Base-by-base conservation (phyloP, 2,113 vertebrate genomes). In the Scytalopus superciliaris region DNA sequence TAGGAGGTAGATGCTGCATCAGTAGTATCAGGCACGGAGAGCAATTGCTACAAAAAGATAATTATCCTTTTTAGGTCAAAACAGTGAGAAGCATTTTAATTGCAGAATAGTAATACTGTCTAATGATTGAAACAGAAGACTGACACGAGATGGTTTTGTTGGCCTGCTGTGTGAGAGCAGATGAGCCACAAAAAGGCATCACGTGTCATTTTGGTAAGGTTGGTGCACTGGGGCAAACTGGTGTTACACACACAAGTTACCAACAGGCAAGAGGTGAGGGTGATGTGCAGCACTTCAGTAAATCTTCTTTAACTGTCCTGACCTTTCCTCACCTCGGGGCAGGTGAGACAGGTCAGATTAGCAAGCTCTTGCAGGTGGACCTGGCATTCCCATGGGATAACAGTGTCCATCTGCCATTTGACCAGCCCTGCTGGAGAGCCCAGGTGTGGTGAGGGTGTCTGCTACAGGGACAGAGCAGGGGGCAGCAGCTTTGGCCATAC, bases 391-490 rank as follows among this genome's bases (percentile, higher is more conserved):
- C 35, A 35, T 0, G 2, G 82, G 56, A 14, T 60, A 64, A 40
- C 33, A 63, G 53, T 1, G 1, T 19, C 18, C 33, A 22, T 25
- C 49, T 55, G n/a, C 17, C 30, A 30, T 69, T 67, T 67, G 27
- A 75, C 12, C 24, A n/a, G 1, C 11, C 28, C 53, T 37, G 30
- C 63, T 21, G 40, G 39, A 37, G 18, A 72, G 53, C 52, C 23
- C 18, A 57, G 28, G 28, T 17, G 8, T 37, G 40, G 28, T 33
- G 19, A 56, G 6, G 35, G 37, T 70, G 37, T 50, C 13, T 1
- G 1, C 67, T 55, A 9, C 0, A 0, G 22, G 15, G 27, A 50
- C 0, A 47, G 4, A 67, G 42, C 63, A 70, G 24, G 72, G 44
- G 22, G 35, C 37, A 40, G 35, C 62, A 60, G 62, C n/a, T 27